These are phyloP conservation scores for Eupithecia subumbrata DNA, from an alignment of 2,888 invertebrate species.

Conservation along the genomic window DNA sequence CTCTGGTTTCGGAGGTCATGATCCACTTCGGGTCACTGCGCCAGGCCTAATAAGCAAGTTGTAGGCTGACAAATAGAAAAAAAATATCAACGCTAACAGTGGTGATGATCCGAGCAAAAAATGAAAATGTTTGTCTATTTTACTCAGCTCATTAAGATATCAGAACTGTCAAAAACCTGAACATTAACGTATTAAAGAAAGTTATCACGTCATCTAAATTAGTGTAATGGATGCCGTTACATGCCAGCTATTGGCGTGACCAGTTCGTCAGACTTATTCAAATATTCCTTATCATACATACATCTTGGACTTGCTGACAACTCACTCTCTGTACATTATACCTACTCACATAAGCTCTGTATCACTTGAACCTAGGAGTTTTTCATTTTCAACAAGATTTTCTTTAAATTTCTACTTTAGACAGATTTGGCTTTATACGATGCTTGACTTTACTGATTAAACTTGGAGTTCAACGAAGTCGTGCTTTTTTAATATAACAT, in stretches of 20 bases:
- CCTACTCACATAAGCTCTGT: constrained; percentile 33
- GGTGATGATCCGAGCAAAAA: neutral
- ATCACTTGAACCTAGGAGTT: constrained; percentile 5
- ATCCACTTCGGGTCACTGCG: neutral
- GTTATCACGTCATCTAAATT: constrained; percentile 2
- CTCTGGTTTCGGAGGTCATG: neutral
- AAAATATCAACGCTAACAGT: neutral
- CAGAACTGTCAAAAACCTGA: neutral
- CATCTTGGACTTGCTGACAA: constrained; percentile 63
- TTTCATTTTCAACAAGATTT: neutral
- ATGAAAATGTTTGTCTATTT: neutral
- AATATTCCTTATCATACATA: constrained; percentile 60
- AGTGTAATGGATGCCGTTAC: neutral
- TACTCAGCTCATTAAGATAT: neutral
- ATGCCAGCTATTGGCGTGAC: constrained; percentile 1
- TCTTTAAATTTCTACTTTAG: neutral
- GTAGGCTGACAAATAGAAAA: neutral
- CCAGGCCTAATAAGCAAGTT: neutral
- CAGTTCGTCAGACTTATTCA: constrained; percentile 52
- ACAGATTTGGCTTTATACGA: neutral
- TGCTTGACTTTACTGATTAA: neutral
- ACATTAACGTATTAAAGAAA: neutral
- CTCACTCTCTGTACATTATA: constrained; percentile 55
- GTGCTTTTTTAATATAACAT: neutral
- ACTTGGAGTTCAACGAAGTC: neutral